phyloP scores from a whole-genome alignment of 1,140 invertebrate species.

The Drosophila pruinosa region DNA sequence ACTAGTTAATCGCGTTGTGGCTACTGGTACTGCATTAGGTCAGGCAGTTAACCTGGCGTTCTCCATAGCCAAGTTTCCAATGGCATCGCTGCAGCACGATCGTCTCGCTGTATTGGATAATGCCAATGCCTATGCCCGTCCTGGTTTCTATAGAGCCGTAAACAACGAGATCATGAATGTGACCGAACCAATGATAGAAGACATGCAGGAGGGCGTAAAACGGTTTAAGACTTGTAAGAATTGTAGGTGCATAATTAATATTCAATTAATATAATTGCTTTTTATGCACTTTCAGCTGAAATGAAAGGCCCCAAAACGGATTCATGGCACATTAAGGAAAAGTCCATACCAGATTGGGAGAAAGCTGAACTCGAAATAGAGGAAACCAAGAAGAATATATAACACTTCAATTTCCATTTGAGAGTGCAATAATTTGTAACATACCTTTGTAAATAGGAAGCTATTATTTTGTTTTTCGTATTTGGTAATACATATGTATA shows the following conservation, averaged over 20 bases:
- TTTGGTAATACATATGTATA: not conserved
- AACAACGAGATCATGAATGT: conserved; percentile 88
- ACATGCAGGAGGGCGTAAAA: conserved; percentile 88
- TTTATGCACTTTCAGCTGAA: conserved; percentile 83
- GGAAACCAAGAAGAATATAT: conserved; percentile 20
- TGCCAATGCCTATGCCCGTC: conserved; percentile 85
- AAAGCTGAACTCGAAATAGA: conserved; percentile 73
- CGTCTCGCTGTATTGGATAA: conserved; percentile 85
- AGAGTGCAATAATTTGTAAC: conserved; percentile 14
- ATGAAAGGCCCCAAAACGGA: conserved; percentile 90
- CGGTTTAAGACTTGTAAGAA: conserved; percentile 85
- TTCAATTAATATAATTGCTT: not conserved
- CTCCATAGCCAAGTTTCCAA: conserved; percentile 91
- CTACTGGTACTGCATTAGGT: conserved; percentile 92
- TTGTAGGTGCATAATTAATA: not conserved
- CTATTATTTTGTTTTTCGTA: not conserved
- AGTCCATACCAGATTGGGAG: conserved; percentile 85
- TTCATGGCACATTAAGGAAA: conserved; percentile 85
- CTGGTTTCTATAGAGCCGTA: conserved; percentile 85
- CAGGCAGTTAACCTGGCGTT: conserved; percentile 90
- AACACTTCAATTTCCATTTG: not conserved
- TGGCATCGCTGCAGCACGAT: conserved; percentile 90
- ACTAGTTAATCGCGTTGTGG: conserved; percentile 89
- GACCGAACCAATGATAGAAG: conserved; percentile 85
- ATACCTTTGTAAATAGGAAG: conserved; percentile 28